Evolutionary conservation across 2,113 vertebrate species (phyloP).

Genomic region (Salvelinus namaycush): DNA sequence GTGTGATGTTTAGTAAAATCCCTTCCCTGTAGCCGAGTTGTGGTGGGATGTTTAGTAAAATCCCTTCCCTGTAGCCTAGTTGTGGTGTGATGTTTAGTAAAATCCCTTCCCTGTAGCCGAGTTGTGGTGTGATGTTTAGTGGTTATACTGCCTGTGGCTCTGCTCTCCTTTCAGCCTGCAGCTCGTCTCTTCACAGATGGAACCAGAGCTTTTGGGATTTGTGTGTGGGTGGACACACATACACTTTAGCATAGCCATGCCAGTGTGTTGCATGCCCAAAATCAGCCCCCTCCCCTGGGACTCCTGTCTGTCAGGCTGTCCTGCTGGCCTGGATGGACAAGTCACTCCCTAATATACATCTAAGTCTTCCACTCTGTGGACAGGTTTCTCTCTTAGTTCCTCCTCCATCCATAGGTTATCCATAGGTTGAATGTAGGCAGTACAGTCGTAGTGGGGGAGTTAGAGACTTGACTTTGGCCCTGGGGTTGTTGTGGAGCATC

Average conservation of each 20-base stretch:
- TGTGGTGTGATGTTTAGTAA: too few relatives aligned
- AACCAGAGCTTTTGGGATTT: conserved; percentile 19
- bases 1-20: too few relatives aligned
- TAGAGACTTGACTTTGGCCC: neutral
- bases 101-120: too few relatives aligned
- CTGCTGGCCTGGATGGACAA: neutral
- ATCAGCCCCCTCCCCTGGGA: conserved; percentile 8
- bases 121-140: too few relatives aligned
- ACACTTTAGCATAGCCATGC: neutral
- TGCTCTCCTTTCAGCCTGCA: conserved; percentile 10
- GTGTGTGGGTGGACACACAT: conserved; percentile 44
- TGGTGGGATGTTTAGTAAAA: too few relatives aligned
- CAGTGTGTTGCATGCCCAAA: conserved; percentile 19
- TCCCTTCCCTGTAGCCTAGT: too few relatives aligned
- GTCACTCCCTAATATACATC: conserved; percentile 14
- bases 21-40: too few relatives aligned
- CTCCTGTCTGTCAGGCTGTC: conserved; percentile 10
- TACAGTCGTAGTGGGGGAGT: neutral
- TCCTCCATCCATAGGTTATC: neutral
- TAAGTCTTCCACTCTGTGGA: conserved; percentile 16
- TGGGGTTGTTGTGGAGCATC: conserved; percentile 24
- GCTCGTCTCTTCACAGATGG: conserved; percentile 30
- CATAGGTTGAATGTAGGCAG: too few relatives aligned
- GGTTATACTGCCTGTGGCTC: too few relatives aligned
- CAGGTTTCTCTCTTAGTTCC: conserved; percentile 20